Conservation (phyloP, 2,113 vertebrate species). For the Benitochromis conjunctus region DNA sequence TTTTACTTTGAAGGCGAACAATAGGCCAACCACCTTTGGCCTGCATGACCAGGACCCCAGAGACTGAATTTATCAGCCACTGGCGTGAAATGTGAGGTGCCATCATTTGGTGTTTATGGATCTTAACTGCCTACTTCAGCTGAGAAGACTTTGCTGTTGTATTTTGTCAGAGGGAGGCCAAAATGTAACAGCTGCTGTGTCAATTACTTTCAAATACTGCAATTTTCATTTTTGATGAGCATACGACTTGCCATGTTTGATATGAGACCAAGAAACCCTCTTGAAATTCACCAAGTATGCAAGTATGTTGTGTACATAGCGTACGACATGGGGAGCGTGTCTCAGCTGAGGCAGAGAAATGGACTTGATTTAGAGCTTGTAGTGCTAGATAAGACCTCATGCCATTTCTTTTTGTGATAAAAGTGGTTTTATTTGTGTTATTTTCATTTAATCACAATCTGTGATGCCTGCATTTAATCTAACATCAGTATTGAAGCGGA, state of each 20-base stretch:
- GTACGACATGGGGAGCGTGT: not conserved
- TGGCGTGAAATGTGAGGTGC: not conserved
- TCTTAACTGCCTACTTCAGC: not conserved
- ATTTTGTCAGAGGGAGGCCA: not conserved
- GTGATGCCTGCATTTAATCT: conserved; percentile 16
- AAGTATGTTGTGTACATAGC: not conserved
- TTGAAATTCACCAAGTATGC: not conserved
- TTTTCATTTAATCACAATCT: conserved; percentile 17
- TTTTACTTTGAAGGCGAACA: not conserved
- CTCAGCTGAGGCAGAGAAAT: not conserved
- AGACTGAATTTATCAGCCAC: not conserved
- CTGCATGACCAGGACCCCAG: not conserved
- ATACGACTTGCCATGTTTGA: not conserved
- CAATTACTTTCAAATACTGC: not conserved
- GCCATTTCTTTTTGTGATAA: not conserved
- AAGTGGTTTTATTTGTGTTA: not conserved
- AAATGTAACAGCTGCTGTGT: not conserved
- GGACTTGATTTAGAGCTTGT: not conserved
- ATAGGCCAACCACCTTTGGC: not conserved
- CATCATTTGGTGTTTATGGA: not conserved
- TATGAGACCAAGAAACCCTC: not conserved
- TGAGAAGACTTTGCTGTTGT: not conserved
- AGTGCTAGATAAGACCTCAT: not conserved
- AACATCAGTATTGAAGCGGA: not conserved
- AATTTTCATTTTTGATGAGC: not conserved